These are phyloP conservation scores for Pomacea maculata DNA, from an alignment of 1,140 invertebrate species.

Conservation along the genomic window DNA sequence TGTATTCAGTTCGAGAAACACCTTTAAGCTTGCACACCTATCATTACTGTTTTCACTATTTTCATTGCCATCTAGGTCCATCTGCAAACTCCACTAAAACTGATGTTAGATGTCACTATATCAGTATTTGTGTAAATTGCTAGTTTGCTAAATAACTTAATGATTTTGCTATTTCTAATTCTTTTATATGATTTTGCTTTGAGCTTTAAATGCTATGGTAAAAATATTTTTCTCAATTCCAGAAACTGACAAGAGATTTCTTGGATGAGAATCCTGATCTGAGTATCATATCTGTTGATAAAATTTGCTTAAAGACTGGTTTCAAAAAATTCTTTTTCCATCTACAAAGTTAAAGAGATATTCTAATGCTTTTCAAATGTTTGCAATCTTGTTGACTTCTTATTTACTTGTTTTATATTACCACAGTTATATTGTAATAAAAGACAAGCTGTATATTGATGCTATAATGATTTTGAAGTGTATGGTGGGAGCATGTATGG, in stretches of 20 bases:
- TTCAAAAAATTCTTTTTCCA: slow-evolving; percentile 30
- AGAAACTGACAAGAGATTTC: slow-evolving; percentile 19
- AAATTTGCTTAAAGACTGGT: slow-evolving; percentile 26
- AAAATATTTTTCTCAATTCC: neutral
- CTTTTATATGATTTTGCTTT: neutral
- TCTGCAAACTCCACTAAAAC: too few relatives aligned
- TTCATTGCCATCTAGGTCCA: too few relatives aligned
- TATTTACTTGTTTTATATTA: neutral
- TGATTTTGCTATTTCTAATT: neutral
- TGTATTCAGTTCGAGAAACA: neutral
- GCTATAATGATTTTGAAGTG: neutral
- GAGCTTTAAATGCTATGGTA: neutral
- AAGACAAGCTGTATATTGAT: neutral
- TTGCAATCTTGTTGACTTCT: too few relatives aligned
- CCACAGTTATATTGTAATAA: neutral
- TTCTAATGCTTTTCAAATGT: neutral
- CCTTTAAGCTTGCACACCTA: neutral
- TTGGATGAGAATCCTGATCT: slow-evolving; percentile 27
- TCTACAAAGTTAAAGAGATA: neutral
- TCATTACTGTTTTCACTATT: neutral
- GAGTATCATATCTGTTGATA: slow-evolving; percentile 22
- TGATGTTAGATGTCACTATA: too few relatives aligned
- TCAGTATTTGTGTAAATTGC: neutral
- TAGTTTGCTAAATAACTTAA: neutral
- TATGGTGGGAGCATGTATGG: neutral